phyloP scores from a whole-genome alignment of 2,797 vertebrate genomes.

The Ispidina picta region DNA sequence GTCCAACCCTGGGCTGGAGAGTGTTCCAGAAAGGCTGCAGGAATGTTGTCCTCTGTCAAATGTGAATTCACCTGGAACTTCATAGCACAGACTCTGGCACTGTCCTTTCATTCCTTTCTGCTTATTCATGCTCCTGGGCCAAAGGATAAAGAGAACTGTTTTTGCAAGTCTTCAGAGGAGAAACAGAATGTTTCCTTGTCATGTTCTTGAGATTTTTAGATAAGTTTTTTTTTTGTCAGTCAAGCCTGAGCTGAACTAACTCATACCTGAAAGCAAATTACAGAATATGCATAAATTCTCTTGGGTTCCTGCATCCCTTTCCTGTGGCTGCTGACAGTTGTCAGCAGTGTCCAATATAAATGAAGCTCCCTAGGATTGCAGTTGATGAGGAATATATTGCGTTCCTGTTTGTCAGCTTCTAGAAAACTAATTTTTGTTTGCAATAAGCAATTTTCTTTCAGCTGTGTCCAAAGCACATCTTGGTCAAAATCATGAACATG shows the following conservation, averaged over 20 bases:
- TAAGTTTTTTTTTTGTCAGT: neutral
- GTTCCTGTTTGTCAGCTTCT: slow-evolving; percentile 7
- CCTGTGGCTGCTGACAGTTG: neutral
- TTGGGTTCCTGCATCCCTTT: neutral
- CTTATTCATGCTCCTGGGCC: neutral
- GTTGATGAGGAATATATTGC: slow-evolving; percentile 30
- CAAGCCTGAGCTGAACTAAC: neutral
- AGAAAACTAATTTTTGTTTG: slow-evolving; percentile 26
- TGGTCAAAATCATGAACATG: slow-evolving; percentile 16
- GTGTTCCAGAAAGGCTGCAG: neutral
- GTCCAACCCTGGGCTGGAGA: neutral
- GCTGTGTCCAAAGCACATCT: slow-evolving; percentile 25
- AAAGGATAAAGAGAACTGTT: neutral
- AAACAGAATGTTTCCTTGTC: neutral
- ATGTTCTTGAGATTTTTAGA: neutral
- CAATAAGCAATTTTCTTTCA: slow-evolving; percentile 46
- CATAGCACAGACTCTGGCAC: rapidly evolving
- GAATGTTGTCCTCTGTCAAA: neutral
- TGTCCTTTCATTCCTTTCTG: neutral
- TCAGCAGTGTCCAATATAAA: slow-evolving; percentile 6
- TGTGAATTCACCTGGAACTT: neutral
- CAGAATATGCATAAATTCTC: neutral
- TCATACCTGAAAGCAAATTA: slow-evolving; percentile 34
- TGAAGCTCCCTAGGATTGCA: slow-evolving; percentile 1
- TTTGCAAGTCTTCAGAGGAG: neutral